These are phyloP conservation scores for Micromussa lordhowensis DNA, from an alignment of 92 coral and sea anemone species.

Conservation along the genomic window DNA sequence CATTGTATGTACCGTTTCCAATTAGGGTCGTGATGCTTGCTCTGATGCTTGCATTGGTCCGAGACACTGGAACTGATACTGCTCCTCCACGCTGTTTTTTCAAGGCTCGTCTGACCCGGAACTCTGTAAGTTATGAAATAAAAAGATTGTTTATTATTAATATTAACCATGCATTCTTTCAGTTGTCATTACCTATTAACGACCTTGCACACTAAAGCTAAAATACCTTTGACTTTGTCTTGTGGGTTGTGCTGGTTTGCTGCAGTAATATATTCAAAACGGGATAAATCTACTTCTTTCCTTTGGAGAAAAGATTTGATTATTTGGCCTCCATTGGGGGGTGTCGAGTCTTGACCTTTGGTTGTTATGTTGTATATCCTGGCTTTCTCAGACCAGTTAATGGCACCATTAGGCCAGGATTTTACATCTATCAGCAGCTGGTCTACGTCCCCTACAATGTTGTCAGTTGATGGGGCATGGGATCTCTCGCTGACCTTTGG, in stretches of 20 bases:
- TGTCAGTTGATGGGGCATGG: slow-evolving; percentile 20
- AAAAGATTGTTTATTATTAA: not conserved
- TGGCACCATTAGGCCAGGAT: slow-evolving; percentile 1
- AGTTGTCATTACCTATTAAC: not conserved
- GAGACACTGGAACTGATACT: too few relatives aligned
- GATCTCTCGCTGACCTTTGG: slow-evolving; percentile 7
- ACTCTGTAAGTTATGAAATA: too few relatives aligned
- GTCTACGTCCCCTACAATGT: slow-evolving; percentile 22
- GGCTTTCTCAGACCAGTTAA: slow-evolving; percentile 53
- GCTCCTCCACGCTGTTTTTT: too few relatives aligned
- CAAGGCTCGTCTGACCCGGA: too few relatives aligned
- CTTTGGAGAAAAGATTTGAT: slow-evolving; percentile 27
- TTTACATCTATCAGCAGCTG: not conserved
- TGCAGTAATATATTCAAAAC: not conserved
- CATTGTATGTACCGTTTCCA: too few relatives aligned
- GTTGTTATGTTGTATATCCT: slow-evolving; percentile 29
- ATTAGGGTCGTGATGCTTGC: too few relatives aligned
- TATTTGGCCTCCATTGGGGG: not conserved
- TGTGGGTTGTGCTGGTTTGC: too few relatives aligned
- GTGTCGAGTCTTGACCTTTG: not conserved
- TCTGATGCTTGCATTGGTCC: too few relatives aligned
- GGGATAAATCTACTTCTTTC: slow-evolving; percentile 5
- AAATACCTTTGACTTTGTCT: not conserved
- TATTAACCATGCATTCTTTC: not conserved
- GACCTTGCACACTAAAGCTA: too few relatives aligned